Evolutionary conservation across 1,140 invertebrate species (phyloP).

Genomic region (Andrena cerasifolii): DNA sequence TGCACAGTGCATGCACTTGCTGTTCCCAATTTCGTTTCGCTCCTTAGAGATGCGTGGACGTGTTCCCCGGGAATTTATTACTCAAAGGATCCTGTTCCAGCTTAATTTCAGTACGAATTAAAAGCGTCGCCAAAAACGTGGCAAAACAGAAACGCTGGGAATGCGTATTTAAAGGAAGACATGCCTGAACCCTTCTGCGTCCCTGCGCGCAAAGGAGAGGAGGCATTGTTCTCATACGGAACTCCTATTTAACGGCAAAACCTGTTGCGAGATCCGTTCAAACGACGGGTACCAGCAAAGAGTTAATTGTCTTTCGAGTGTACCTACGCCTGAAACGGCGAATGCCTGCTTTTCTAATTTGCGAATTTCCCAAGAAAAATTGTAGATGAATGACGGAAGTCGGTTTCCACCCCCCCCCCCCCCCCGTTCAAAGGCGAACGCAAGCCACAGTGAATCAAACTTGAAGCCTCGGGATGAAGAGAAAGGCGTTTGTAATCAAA

Average conservation of each 20-base stretch:
- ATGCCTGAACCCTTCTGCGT: neutral
- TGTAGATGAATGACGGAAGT: no score
- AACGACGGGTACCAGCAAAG: neutral
- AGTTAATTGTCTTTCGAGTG: neutral
- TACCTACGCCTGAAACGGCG: neutral
- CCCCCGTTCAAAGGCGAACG: no score
- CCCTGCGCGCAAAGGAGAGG: neutral
- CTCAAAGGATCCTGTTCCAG: neutral
- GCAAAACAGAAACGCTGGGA: conserved; percentile 3
- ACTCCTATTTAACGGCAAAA: neutral
- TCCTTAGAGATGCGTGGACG: neutral
- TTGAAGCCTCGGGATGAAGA: no score
- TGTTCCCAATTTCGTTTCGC: neutral
- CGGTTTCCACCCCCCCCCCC: no score
- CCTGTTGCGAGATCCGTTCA: neutral
- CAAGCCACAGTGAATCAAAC: no score
- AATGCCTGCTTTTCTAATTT: neutral
- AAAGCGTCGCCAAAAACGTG: neutral
- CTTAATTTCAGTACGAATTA: conserved; percentile 1
- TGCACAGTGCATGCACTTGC: neutral
- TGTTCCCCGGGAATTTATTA: neutral
- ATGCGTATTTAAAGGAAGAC: neutral
- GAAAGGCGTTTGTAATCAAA: no score
- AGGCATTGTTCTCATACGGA: neutral
- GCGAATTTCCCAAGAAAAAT: neutral